Evolutionary conservation across 2,113 vertebrate genomes (phyloP).

Genomic region (Phrynosoma blainvillii): DNA sequence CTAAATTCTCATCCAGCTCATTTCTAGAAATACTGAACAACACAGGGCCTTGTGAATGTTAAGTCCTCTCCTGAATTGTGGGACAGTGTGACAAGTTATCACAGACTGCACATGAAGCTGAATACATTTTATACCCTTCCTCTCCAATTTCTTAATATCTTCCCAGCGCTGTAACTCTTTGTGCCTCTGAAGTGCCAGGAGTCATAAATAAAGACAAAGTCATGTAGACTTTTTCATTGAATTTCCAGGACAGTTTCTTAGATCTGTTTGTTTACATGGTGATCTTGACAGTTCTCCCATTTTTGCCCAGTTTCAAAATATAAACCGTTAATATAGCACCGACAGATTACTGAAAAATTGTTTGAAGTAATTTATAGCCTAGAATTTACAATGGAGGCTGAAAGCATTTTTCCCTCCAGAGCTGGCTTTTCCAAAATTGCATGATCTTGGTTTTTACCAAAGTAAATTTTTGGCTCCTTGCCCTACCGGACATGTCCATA

Average conservation of each 20-base stretch:
- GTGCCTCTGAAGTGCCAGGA: conserved; percentile 3
- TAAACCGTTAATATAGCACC: conserved; percentile 33
- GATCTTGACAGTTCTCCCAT: conserved; percentile 26
- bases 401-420: conserved; percentile 10
- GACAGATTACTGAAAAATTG: conserved; percentile 38
- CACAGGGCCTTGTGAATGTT: neutral
- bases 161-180: neutral
- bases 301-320: conserved; percentile 48
- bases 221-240: conserved; percentile 31
- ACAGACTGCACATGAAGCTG: neutral
- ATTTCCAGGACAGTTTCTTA: conserved; percentile 14
- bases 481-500: conserved; percentile 45
- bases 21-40: neutral
- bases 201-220: conserved; percentile 30
- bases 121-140: conserved; percentile 13
- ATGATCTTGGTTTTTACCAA: conserved; percentile 48
- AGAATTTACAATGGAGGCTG: conserved; percentile 46
- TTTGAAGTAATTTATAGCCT: conserved; percentile 41
- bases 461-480: conserved; percentile 58
- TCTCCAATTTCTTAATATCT: conserved; percentile 12
- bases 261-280: conserved; percentile 37
- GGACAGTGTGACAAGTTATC: neutral
- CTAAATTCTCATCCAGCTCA: neutral
- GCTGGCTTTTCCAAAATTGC: conserved; percentile 38
- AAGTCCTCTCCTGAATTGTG: neutral